phyloP scores from a whole-genome alignment of 2,888 invertebrate species.

The Coremacera marginata region DNA sequence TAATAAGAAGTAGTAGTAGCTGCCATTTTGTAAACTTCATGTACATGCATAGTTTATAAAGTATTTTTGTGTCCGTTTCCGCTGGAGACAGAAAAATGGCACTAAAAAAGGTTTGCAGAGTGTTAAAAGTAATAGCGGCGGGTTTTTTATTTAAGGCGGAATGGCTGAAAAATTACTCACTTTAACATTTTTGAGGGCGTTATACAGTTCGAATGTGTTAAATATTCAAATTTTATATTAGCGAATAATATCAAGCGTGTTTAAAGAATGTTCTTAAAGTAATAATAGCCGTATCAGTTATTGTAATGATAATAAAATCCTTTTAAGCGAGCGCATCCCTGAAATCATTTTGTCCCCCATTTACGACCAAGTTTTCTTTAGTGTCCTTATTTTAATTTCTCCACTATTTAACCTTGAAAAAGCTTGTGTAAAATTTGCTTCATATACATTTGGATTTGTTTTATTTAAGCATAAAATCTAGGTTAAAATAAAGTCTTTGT shows the following conservation, averaged over 20 bases:
- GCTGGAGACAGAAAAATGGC: background rate
- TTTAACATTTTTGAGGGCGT: too few relatives aligned
- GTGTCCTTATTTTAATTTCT: too few relatives aligned
- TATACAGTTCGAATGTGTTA: too few relatives aligned
- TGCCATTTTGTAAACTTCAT: slow-evolving; percentile 16
- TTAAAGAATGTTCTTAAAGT: too few relatives aligned
- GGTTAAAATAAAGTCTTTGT: background rate
- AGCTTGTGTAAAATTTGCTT: too few relatives aligned
- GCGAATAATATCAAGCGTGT: too few relatives aligned
- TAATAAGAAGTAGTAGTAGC: background rate
- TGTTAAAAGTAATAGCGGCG: background rate
- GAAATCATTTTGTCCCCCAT: background rate
- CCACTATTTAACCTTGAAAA: too few relatives aligned
- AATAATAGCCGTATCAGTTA: too few relatives aligned
- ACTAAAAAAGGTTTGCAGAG: background rate
- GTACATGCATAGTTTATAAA: slow-evolving; percentile 8
- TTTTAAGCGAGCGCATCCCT: too few relatives aligned
- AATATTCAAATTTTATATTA: too few relatives aligned
- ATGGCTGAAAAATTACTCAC: background rate
- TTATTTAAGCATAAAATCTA: background rate
- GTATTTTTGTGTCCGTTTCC: slow-evolving; percentile 15
- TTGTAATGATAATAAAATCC: too few relatives aligned
- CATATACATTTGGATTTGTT: too few relatives aligned
- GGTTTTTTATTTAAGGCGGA: background rate
- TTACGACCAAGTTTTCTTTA: background rate